Conservation (phyloP, 2,888 invertebrate species). For the Gerris lacustris region DNA sequence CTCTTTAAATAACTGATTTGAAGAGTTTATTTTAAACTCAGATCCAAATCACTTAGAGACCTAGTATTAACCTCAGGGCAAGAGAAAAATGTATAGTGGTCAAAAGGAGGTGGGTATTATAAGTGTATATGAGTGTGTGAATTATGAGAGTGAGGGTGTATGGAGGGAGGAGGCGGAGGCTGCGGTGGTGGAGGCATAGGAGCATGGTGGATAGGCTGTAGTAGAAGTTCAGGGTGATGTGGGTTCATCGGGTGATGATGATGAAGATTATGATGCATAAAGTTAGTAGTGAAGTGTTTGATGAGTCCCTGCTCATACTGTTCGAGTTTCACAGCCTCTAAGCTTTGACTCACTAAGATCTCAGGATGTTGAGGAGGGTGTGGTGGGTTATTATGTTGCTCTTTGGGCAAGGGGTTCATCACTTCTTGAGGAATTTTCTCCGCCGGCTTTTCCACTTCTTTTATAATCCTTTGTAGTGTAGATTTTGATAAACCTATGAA, state of each 20-base stretch:
- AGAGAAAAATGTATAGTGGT: too few species aligned
- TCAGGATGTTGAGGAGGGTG: constrained; percentile 6
- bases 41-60: too few species aligned
- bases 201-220: constrained; percentile 10
- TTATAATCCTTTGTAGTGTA: constrained; percentile 4
- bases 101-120: background rate
- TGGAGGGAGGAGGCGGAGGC: background rate
- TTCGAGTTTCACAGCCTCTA: background rate
- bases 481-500: constrained; percentile 25
- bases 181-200: background rate
- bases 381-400: background rate
- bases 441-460: background rate
- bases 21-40: too few species aligned
- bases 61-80: too few species aligned
- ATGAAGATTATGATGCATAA: background rate
- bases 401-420: background rate
- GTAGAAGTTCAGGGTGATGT: background rate
- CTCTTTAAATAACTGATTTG: too few species aligned
- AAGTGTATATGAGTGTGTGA: background rate
- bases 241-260: constrained; percentile 8
- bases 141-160: background rate
- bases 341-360: background rate
- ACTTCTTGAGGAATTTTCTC: background rate
- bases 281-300: background rate
- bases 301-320: background rate